Evolutionary conservation across 2,113 vertebrate genomes (phyloP).

Genomic region (Callopanchax toddi): DNA sequence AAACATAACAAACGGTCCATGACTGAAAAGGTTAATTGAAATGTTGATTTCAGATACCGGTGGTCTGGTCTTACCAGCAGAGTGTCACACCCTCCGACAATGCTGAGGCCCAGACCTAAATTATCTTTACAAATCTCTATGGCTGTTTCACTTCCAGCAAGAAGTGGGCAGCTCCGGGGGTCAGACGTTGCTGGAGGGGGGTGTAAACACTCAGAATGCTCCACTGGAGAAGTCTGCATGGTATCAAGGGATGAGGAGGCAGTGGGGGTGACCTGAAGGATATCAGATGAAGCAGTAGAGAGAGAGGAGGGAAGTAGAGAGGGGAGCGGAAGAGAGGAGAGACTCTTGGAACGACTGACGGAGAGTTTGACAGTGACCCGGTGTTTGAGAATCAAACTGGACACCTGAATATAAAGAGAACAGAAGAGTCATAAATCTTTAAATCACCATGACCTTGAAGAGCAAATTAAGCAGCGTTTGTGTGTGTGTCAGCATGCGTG

Average conservation of each 20-base stretch:
- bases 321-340: slow-evolving; percentile 10
- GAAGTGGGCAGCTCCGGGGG: slow-evolving; percentile 84
- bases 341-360: slow-evolving; percentile 62
- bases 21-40: background rate
- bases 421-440: slow-evolving; percentile 49
- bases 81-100: slow-evolving; percentile 94
- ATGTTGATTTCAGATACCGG: slow-evolving; percentile 1
- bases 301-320: slow-evolving; percentile 21
- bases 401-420: slow-evolving; percentile 80
- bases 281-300: slow-evolving; percentile 22
- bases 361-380: slow-evolving; percentile 82
- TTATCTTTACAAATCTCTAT: slow-evolving; percentile 92
- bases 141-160: slow-evolving; percentile 88
- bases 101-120: slow-evolving; percentile 91
- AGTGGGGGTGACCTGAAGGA: slow-evolving; percentile 14
- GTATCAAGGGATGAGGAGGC: slow-evolving; percentile 31
- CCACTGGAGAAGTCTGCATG: slow-evolving; percentile 38
- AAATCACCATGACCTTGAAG: slow-evolving; percentile 51
- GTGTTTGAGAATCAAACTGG: slow-evolving; percentile 83
- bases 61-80: slow-evolving; percentile 80
- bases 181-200: slow-evolving; percentile 81
- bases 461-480: background rate
- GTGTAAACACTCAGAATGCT: slow-evolving; percentile 76
- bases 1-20: background rate
- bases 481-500: slow-evolving; percentile 6